These are phyloP conservation scores for Piprites chloris DNA, from an alignment of 2,113 vertebrate species.

Conservation along the genomic window DNA sequence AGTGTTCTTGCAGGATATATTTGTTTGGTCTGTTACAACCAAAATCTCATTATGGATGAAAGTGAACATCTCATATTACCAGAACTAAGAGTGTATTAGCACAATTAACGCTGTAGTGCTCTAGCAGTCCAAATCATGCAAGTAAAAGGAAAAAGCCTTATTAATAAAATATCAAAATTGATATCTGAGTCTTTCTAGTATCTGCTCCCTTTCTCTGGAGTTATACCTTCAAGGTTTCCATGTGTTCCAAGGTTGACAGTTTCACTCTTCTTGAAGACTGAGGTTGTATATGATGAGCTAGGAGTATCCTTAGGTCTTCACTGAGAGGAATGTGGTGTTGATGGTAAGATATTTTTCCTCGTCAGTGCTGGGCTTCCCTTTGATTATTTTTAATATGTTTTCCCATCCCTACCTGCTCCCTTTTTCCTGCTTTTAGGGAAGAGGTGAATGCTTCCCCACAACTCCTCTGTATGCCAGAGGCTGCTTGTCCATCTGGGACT, in stretches of 20 bases:
- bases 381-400: background rate
- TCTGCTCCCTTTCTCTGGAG: background rate
- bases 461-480: fast-evolving
- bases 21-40: background rate
- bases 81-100: background rate
- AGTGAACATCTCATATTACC: background rate
- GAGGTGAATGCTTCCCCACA: background rate
- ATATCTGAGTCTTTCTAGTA: background rate
- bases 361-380: background rate
- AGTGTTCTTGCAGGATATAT: background rate
- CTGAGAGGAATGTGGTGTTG: background rate
- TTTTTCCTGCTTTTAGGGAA: background rate
- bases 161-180: background rate
- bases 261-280: background rate
- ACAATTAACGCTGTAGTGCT: background rate
- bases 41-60: background rate
- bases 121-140: background rate
- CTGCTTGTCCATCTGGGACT: fast-evolving
- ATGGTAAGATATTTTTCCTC: background rate
- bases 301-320: background rate
- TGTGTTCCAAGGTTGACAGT: background rate
- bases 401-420: background rate
- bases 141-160: background rate
- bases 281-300: background rate
- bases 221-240: background rate